phyloP scores from a whole-genome alignment of 2,888 invertebrate species.

The Chironomus riparius region DNA sequence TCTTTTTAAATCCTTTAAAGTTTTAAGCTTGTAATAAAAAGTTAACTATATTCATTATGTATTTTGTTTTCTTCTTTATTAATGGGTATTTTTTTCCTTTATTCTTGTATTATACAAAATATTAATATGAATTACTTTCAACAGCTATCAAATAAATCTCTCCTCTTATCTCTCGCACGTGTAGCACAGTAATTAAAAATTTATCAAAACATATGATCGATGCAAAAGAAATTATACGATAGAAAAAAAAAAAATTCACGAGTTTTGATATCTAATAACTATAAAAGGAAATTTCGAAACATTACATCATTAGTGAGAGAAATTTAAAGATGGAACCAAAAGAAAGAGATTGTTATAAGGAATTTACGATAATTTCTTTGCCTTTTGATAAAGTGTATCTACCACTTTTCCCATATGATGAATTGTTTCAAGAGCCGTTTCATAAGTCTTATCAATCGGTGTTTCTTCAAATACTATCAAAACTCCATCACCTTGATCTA shows the following conservation, averaged over 20 bases:
- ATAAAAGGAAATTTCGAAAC: neutral
- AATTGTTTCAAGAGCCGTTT: slow-evolving; percentile 93
- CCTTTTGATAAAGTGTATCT: slow-evolving; percentile 97
- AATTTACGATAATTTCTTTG: slow-evolving; percentile 87
- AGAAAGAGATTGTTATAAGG: neutral
- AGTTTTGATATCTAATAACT: neutral
- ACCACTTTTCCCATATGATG: slow-evolving; percentile 99
- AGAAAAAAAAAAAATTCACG: no score
- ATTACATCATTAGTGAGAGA: neutral
- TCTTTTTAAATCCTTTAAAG: neutral
- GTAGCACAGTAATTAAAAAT: no score
- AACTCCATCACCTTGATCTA: slow-evolving; percentile 98
- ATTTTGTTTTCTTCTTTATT: neutral
- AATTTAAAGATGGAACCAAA: neutral
- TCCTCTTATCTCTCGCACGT: neutral
- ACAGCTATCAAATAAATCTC: neutral
- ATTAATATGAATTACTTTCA: slow-evolving; percentile 1
- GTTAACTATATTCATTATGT: no score
- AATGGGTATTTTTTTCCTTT: neutral
- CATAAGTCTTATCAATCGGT: slow-evolving; percentile 92
- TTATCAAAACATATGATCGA: no score
- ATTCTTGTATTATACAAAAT: slow-evolving; percentile 5
- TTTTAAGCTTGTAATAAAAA: neutral
- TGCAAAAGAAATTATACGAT: no score
- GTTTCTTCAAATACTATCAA: slow-evolving; percentile 95